A percentile compares a stretch with the other conserved stretches of the same genome.
Conservation (phyloP, 2,113 vertebrate genomes). For the Pachyramphus minor region DNA sequence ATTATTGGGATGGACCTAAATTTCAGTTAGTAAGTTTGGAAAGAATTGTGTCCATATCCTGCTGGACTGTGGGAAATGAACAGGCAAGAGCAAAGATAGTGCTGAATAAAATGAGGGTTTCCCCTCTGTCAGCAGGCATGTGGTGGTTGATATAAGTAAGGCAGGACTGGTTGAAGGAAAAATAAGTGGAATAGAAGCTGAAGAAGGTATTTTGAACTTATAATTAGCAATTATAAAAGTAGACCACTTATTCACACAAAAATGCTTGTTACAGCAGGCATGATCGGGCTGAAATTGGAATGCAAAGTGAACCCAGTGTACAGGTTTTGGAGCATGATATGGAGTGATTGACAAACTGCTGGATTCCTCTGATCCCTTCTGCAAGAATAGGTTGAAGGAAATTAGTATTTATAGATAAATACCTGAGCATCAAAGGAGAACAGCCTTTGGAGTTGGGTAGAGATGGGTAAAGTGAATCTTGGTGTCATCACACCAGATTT, state of each 20-base stretch:
- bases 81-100: not conserved
- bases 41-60: not conserved
- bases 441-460: not conserved
- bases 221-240: not conserved
- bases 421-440: not conserved
- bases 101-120: not conserved
- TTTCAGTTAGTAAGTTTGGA: not conserved
- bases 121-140: not conserved
- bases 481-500: accelerated
- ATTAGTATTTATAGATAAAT: not conserved
- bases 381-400: not conserved
- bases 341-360: not conserved
- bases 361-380: not conserved
- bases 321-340: not conserved
- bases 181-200: not conserved
- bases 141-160: not conserved
- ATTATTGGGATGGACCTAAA: not conserved
- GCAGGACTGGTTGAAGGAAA: not conserved
- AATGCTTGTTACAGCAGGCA: not conserved
- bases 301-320: not conserved
- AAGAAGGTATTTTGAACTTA: not conserved
- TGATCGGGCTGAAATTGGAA: not conserved
- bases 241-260: not conserved
- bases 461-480: not conserved
- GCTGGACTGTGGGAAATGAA: not conserved